Conservation (phyloP, 2,888 invertebrate species). For the Aradus depressus region DNA sequence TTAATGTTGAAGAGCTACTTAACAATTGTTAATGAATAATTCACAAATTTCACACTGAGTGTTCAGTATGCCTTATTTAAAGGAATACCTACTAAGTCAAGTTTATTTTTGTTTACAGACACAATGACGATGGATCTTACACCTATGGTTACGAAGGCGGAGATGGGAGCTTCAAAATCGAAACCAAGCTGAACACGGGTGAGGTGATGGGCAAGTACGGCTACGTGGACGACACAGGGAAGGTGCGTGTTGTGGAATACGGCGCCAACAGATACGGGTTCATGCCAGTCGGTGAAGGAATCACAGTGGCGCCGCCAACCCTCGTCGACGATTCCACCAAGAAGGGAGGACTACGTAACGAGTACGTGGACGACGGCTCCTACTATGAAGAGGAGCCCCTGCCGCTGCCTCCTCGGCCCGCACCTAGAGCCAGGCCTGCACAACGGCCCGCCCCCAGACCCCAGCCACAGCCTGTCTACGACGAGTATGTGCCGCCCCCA, state of each 20-base stretch:
- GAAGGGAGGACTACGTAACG: slow-evolving; percentile 25
- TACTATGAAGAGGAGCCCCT: slow-evolving; percentile 28
- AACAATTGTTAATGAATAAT: too few relatives aligned
- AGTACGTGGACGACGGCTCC: slow-evolving; percentile 29
- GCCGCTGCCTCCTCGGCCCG: slow-evolving; percentile 30
- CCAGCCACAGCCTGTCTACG: slow-evolving; percentile 31
- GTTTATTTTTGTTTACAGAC: slow-evolving; percentile 42
- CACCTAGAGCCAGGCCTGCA: slow-evolving; percentile 27
- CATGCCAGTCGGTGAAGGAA: slow-evolving; percentile 76
- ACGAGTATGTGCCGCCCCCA: slow-evolving; percentile 5
- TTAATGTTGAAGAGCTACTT: too few relatives aligned
- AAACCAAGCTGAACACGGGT: slow-evolving; percentile 67
- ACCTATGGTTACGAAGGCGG: slow-evolving; percentile 82
- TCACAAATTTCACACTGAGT: too few relatives aligned
- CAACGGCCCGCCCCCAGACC: slow-evolving; percentile 34
- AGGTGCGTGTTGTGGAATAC: slow-evolving; percentile 73
- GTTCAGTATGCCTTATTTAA: too few relatives aligned
- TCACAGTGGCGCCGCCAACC: slow-evolving; percentile 54
- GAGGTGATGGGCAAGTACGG: slow-evolving; percentile 86
- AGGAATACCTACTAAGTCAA: too few relatives aligned
- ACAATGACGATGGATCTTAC: slow-evolving; percentile 82
- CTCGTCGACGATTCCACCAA: slow-evolving; percentile 39
- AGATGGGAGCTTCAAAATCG: slow-evolving; percentile 82
- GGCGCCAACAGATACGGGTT: slow-evolving; percentile 80
- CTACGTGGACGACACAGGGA: slow-evolving; percentile 70